Conservation (phyloP, 2,113 vertebrate genomes). For the Chascanopsetta lugubris region DNA sequence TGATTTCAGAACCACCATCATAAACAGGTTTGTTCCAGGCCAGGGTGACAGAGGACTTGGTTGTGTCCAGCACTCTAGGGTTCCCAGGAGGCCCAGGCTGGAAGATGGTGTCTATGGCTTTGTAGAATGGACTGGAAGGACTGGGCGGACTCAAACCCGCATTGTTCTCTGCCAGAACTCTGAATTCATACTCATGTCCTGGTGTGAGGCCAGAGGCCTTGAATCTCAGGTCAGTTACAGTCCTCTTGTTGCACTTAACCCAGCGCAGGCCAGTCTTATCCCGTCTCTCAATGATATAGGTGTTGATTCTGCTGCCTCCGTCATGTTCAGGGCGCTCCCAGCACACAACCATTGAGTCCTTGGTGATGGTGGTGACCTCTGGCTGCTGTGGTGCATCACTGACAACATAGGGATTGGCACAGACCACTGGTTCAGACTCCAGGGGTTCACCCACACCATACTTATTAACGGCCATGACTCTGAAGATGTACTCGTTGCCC, state of each 20-base stretch:
- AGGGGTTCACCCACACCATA: conserved; percentile 93
- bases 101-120: conserved; percentile 94
- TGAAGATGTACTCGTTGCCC: conserved; percentile 97
- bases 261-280: conserved; percentile 95
- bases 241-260: conserved; percentile 97
- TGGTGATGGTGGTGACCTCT: conserved; percentile 94
- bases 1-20: conserved; percentile 97
- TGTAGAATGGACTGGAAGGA: conserved; percentile 91
- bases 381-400: conserved; percentile 92
- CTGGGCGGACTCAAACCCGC: conserved; percentile 94
- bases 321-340: conserved; percentile 96
- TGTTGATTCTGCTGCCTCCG: conserved; percentile 94
- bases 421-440: conserved; percentile 91
- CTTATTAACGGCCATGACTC: conserved; percentile 99
- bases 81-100: conserved; percentile 96
- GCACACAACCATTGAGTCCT: conserved; percentile 97
- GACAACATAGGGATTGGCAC: conserved; percentile 90
- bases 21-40: conserved; percentile 99
- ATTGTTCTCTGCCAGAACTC: conserved; percentile 94
- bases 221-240: conserved; percentile 91
- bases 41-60: conserved; percentile 94
- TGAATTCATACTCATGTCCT: conserved; percentile 96
- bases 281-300: conserved; percentile 93
- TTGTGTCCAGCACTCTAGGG: conserved; percentile 93
- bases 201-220: conserved; percentile 93